A percentile compares a stretch with the other conserved stretches of the same genome.
Evolutionary conservation across 2,797 vertebrate genomes (phyloP).

Genomic region (Lacerta agilis): DNA sequence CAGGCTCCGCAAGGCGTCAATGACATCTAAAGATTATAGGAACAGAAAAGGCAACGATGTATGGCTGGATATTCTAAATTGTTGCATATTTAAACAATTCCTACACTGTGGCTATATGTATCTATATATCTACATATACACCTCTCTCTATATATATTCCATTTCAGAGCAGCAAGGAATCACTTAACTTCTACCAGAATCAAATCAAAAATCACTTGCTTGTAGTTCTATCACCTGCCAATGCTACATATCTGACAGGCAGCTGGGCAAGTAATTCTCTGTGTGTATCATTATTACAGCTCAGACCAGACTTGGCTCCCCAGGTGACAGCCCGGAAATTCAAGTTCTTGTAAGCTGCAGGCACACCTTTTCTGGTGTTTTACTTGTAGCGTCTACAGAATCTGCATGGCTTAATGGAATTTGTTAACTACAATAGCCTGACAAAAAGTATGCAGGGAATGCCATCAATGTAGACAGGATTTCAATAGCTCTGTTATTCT

Average conservation of each 20-base stretch:
- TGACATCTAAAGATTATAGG: not conserved
- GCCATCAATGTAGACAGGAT: constrained; percentile 19
- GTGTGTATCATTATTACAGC: constrained; percentile 7
- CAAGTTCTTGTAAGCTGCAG: constrained; percentile 30
- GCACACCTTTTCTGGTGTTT: constrained; percentile 41
- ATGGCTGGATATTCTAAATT: constrained; percentile 28
- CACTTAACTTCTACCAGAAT: constrained; percentile 5
- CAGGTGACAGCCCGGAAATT: not conserved
- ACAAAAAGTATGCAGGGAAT: constrained; percentile 45
- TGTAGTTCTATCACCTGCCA: not conserved
- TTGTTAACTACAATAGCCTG: constrained; percentile 11
- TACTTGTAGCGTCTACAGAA: not conserved
- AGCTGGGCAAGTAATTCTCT: constrained; percentile 28
- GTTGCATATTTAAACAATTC: constrained; percentile 23
- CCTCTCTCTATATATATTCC: constrained; percentile 31
- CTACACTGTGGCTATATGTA: not conserved
- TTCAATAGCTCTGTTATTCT: constrained; percentile 33
- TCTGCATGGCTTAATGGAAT: constrained; percentile 27
- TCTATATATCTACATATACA: too few species aligned
- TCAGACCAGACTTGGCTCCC: not conserved
- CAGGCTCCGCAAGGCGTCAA: too few species aligned
- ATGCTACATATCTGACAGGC: constrained; percentile 16
- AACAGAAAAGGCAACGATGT: not conserved
- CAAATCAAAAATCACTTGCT: constrained; percentile 7
- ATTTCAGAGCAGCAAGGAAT: constrained; percentile 37